A percentile compares a stretch with the other conserved stretches of the same genome.
Evolutionary conservation across 2,797 vertebrate species (phyloP).

Genomic region (Molossus alvarezi): DNA sequence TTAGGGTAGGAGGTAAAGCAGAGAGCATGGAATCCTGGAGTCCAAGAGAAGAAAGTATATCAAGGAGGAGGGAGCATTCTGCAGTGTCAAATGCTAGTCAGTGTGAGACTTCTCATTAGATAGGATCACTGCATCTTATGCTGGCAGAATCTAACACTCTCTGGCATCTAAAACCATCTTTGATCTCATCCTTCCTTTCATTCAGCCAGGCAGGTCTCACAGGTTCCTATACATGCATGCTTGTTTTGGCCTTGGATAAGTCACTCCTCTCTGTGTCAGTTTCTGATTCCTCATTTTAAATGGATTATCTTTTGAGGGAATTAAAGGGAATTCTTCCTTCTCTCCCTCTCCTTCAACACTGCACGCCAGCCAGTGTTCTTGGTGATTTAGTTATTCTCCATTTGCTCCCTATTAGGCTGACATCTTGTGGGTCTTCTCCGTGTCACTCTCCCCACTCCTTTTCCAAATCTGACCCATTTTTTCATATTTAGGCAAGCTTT

Average conservation of each 20-base stretch:
- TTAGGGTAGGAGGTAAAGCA: neutral
- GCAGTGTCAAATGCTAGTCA: neutral
- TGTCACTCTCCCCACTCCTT: neutral
- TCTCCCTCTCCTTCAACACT: no score
- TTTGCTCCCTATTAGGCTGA: neutral
- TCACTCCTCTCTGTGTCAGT: neutral
- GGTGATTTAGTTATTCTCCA: neutral
- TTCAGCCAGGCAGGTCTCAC: neutral
- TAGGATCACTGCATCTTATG: neutral
- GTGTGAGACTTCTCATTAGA: neutral
- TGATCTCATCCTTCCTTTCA: slow-evolving; percentile 1
- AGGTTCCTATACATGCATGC: neutral
- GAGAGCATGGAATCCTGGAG: neutral
- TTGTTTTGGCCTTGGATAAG: slow-evolving; percentile 22
- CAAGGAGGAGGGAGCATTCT: neutral
- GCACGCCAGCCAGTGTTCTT: neutral
- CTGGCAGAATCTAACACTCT: neutral
- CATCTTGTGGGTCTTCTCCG: neutral
- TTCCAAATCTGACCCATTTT: slow-evolving; percentile 6
- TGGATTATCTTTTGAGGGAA: neutral
- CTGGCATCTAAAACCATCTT: neutral
- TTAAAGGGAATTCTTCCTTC: no score
- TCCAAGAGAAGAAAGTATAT: slow-evolving; percentile 29
- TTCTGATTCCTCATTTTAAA: neutral
- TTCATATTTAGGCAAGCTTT: neutral